Conservation (phyloP, 2,113 vertebrate species). For the Empidonax alnorum region DNA sequence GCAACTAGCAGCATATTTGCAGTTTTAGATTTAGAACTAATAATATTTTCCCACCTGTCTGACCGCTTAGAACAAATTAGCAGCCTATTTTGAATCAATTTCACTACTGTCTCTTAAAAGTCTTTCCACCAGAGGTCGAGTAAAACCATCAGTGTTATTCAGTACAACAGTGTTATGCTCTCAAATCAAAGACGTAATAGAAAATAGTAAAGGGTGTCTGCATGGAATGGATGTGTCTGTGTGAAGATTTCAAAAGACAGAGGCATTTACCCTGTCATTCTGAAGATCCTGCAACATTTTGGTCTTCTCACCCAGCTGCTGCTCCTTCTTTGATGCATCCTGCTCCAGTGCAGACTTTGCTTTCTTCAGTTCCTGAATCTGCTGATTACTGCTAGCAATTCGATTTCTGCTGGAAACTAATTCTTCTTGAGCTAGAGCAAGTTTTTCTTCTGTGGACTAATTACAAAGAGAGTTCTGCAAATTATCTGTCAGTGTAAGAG, state of each 20-base stretch:
- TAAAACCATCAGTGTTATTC: neutral
- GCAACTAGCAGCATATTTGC: neutral
- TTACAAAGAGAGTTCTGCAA: constrained; percentile 34
- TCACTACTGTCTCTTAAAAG: neutral
- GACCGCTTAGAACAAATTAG: neutral
- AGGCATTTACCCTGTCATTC: constrained; percentile 83
- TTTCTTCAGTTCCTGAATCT: constrained; percentile 86
- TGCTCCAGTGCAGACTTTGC: constrained; percentile 78
- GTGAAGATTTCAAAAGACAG: neutral
- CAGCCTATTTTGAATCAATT: neutral
- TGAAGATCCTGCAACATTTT: constrained; percentile 80
- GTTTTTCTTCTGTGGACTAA: constrained; percentile 89
- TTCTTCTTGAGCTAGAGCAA: constrained; percentile 89
- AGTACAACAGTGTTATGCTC: neutral
- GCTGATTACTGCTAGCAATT: constrained; percentile 80
- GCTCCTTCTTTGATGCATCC: constrained; percentile 79
- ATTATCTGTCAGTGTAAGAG: neutral
- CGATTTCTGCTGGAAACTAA: constrained; percentile 87
- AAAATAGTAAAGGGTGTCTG: neutral
- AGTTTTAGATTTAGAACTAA: neutral
- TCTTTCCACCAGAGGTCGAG: neutral
- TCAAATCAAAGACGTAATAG: neutral
- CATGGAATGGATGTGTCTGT: neutral
- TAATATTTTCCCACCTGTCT: neutral
- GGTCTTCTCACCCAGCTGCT: constrained; percentile 80